These are phyloP conservation scores for Carduelis carduelis DNA, from an alignment of 2,797 vertebrate genomes.

Conservation along the genomic window DNA sequence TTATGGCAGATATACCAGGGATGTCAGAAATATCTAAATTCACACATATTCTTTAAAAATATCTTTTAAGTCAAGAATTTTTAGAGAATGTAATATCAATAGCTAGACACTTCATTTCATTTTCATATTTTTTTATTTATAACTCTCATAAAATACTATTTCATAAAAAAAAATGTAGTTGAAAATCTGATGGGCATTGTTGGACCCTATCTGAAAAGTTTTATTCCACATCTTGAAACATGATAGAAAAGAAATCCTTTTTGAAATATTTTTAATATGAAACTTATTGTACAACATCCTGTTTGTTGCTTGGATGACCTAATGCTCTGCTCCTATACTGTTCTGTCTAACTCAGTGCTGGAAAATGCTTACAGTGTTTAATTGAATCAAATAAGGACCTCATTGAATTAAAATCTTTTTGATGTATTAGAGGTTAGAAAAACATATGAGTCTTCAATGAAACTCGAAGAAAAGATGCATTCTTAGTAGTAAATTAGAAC, in stretches of 20 bases:
- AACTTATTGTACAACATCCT: not conserved
- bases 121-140: not conserved
- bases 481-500: rapidly evolving
- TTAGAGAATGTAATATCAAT: not conserved
- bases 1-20: not conserved
- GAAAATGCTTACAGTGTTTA: not conserved
- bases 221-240: not conserved
- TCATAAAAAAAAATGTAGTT: not conserved
- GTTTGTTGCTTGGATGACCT: not conserved
- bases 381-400: not conserved
- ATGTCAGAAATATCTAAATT: not conserved
- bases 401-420: not conserved
- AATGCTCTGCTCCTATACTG: not conserved
- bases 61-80: not conserved
- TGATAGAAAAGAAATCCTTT: rapidly evolving
- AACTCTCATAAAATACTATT: not conserved
- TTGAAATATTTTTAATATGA: not conserved
- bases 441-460: not conserved
- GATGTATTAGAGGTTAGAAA: not conserved
- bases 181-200: not conserved
- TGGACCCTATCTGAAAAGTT: not conserved
- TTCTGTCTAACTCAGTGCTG: not conserved
- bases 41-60: not conserved
- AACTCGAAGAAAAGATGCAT: not conserved
- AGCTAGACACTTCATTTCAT: not conserved